Base-by-base conservation (phyloP, 2,797 vertebrate species). In the Platyrinchus mystaceus region DNA sequence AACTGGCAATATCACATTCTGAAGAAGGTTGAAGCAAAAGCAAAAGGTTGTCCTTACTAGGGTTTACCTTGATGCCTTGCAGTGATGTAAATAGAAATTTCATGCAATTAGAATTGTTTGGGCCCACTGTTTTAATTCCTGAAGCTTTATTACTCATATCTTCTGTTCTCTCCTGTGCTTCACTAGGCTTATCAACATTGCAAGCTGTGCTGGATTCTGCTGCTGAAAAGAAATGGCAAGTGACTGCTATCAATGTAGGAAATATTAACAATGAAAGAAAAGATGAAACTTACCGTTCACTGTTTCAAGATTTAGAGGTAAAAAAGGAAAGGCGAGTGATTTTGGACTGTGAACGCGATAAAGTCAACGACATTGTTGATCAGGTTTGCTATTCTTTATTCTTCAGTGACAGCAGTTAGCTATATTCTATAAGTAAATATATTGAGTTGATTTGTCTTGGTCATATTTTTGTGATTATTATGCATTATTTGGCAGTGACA, bases 331-430 rank as follows among this genome's bases (percentile, higher is more conserved):
- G 99, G 62, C 97, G 99, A 90, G 99, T 99, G 85, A 99, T 99
- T 97, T 98, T 99, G 78, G 99, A 99, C 98, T 99, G 99, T 93
- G 99, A 99, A 46, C 98, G 99, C 4, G 99, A 99, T 97, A 99
- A 99, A 98, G 99, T 99, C 37, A 99, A 99, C 78, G 99, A 99
- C 98, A 99, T 99, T 97, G 99, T 99, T 97, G 99, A 99, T 88
- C 99, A 99, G 99, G 99, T 99, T 95, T 93, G 96, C 90, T 78
- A 15, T 47, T 83, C 81, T 96, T 49, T 11, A 5, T 96, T 96
- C 93, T 88, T 87, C 59, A 93, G 28, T 87, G 58, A 50, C 28
- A 81, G 49, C 52, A 90, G 43, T 88, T 70, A 76, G 37, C 53
- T 71, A 2, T 93, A 70, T 78, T 90, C 85, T 71, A 34, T 81